Evolutionary conservation across 64 coral and sea anemone genomes (phyloP), one percentile per base, ranked within the genome.

Genomic region (Pachyseris speciosa): DNA sequence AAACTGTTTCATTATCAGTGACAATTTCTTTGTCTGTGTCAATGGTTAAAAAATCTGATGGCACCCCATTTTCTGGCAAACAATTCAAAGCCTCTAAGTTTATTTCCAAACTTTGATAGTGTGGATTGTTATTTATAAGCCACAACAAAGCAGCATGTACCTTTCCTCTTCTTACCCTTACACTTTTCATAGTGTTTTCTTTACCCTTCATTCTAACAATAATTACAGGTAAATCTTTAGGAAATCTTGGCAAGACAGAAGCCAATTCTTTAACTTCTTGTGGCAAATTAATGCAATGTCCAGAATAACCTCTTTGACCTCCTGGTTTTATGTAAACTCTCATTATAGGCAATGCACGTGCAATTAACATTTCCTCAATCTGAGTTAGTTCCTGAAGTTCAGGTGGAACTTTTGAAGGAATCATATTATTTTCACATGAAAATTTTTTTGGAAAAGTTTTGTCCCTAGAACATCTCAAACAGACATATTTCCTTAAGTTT

Each of bases 251-350:
- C 59, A 43, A 63, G 5, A 20, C 7, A 9, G 33, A 84, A 20
- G 80, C 80, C 53, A 64, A 37, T 39, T 65, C 80, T 15, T 84
- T 84, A 15, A 57, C 51, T 61, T 50, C 60, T 66, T 84, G 58
- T 0, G 80, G 80, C 17, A 84, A 41, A 84, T 84, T 84, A 63
- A 84, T 84, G 28, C 55, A 61, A 13, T 17, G 45, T 72, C 85
- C 85, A 55, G 85, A 74, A 31, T 87, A 87, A 72, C 59, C 81
- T 85, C 81, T 85, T 61, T 85, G 81, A 41, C 81, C 81, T 43
- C 81, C 81, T 66, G 81, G 81, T 67, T 85, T 85, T 65, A 67
- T 67, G 43, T 85, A 85, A 85, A 85, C 53, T 30, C 64, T 85
- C 81, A 68, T 85, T 0, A 85, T 85, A 66, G 81, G 81, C 51